Percentiles rank a stretch among this genome's conserved stretches.
Evolutionary conservation across 2,113 vertebrate genomes (phyloP).

Genomic region (Apaloderma vittatum): DNA sequence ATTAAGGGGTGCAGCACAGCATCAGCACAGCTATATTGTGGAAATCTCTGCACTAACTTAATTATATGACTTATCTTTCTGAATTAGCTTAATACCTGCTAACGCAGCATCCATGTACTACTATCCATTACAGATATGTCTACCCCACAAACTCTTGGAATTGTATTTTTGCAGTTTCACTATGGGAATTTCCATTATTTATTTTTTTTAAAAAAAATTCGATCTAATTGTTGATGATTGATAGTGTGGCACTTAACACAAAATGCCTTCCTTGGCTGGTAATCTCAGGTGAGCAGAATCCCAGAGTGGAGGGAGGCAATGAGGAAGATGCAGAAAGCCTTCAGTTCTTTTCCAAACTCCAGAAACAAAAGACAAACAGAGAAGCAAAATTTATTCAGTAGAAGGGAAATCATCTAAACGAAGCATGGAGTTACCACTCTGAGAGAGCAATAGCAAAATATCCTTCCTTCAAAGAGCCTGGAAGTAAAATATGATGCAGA

Average conservation of each 20-base stretch:
- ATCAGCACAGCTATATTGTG: neutral
- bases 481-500: neutral
- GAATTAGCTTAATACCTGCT: neutral
- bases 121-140: neutral
- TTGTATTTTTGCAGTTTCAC: neutral
- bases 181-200: neutral
- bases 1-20: neutral
- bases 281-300: constrained; percentile 1
- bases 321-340: neutral
- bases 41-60: neutral
- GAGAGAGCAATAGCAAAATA: neutral
- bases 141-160: neutral
- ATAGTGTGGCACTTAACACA: constrained; percentile 32
- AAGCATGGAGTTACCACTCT: neutral
- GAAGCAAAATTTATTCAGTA: neutral
- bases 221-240: constrained; percentile 11
- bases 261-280: constrained; percentile 19
- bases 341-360: neutral
- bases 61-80: neutral
- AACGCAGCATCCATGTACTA: neutral
- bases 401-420: neutral
- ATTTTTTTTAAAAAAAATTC: neutral
- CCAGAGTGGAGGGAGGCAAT: neutral
- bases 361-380: neutral
- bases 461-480: neutral